These are phyloP conservation scores for Sorex fumeus DNA, from an alignment of 2,113 vertebrate genomes.

Conservation along the genomic window DNA sequence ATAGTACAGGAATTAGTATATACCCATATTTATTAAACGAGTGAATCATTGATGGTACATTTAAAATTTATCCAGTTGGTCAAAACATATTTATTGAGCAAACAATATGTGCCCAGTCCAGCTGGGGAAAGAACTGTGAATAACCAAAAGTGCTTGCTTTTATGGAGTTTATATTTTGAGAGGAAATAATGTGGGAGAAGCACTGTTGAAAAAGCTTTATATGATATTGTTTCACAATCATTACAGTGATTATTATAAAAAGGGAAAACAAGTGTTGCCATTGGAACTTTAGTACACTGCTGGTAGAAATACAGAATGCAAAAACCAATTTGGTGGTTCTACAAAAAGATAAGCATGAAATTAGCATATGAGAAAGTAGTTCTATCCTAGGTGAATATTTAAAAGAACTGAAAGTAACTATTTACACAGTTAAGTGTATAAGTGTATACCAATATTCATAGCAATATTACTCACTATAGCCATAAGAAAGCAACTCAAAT, in stretches of 20 bases:
- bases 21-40: slow-evolving; percentile 26
- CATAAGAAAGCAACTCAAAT: slow-evolving; percentile 20
- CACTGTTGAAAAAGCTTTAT: neutral
- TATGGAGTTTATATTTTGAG: neutral
- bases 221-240: neutral
- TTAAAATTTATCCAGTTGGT: slow-evolving; percentile 35
- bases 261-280: neutral
- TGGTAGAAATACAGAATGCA: neutral
- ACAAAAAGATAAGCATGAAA: slow-evolving; percentile 17
- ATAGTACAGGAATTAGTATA: slow-evolving; percentile 4
- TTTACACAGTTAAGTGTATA: neutral
- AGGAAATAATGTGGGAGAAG: neutral
- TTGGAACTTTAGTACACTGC: neutral
- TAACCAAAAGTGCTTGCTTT: slow-evolving; percentile 12
- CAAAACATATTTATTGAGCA: slow-evolving; percentile 26
- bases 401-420: neutral
- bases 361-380: neutral
- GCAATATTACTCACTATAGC: neutral
- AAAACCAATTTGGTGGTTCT: neutral
- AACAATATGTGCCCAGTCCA: neutral
- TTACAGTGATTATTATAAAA: neutral
- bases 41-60: slow-evolving; percentile 16
- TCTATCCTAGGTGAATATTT: neutral
- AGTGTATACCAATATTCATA: neutral
- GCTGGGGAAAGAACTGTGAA: slow-evolving; percentile 21